A percentile compares a stretch with the other conserved stretches of the same genome.
phyloP scores from a whole-genome alignment of 1,140 invertebrate genomes.

The Aporrectodea caliginosa region DNA sequence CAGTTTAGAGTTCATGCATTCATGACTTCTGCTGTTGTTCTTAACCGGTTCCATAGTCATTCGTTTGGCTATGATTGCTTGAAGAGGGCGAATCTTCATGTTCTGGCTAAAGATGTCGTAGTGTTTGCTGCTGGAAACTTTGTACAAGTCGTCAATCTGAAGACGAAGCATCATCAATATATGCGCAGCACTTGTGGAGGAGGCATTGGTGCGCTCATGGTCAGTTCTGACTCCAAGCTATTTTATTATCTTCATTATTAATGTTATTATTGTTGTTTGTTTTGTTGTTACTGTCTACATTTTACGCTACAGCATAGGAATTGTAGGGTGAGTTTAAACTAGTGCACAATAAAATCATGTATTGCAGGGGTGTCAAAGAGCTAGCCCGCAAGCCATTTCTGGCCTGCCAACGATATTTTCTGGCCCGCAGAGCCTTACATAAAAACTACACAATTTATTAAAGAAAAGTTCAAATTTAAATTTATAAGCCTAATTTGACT shows the following conservation, averaged over 20 bases:
- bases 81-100: slow-evolving; percentile 72
- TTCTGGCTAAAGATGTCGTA: slow-evolving; percentile 68
- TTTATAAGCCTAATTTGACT: no score
- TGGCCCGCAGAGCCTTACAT: no score
- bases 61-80: slow-evolving; percentile 83
- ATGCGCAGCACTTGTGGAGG: slow-evolving; percentile 70
- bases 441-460: background rate
- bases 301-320: background rate
- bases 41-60: slow-evolving; percentile 52
- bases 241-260: background rate
- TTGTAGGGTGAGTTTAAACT: background rate
- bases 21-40: background rate
- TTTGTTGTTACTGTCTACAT: background rate
- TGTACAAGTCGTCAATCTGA: slow-evolving; percentile 70
- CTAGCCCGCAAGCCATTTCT: no score
- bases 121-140: slow-evolving; percentile 76
- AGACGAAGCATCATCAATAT: slow-evolving; percentile 61
- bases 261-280: background rate
- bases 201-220: slow-evolving; percentile 74
- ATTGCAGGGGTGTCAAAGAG: background rate
- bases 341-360: background rate
- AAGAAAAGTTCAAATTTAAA: background rate
- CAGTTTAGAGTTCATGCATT: no score
- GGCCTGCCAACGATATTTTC: no score
- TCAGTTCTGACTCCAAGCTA: slow-evolving; percentile 52